A percentile compares a stretch with the other conserved stretches of the same genome.
Conservation (phyloP, 2,113 vertebrate species). For the Phalacrocorax pelagicus region DNA sequence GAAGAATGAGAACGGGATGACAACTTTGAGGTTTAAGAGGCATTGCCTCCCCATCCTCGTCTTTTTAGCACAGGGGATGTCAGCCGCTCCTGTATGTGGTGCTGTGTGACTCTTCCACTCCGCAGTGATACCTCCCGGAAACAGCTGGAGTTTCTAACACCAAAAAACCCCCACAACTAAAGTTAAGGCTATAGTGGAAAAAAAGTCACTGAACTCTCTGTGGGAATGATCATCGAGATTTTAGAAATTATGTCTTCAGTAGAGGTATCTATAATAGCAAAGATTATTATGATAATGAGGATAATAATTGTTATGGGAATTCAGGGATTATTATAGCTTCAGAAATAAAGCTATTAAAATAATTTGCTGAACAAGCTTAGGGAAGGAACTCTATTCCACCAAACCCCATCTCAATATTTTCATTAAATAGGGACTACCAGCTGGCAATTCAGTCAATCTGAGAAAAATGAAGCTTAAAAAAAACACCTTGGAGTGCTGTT, state of each 20-base stretch:
- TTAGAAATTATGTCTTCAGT: neutral
- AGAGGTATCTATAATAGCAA: neutral
- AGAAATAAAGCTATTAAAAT: neutral
- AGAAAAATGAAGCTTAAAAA: neutral
- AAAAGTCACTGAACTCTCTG: neutral
- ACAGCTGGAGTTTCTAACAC: neutral
- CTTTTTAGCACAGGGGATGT: neutral
- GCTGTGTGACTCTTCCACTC: neutral
- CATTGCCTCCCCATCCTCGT: rapidly evolving
- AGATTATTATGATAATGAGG: neutral
- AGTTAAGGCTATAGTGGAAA: neutral
- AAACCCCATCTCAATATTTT: neutral
- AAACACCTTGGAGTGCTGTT: neutral
- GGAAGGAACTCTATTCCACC: neutral
- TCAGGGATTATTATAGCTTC: neutral
- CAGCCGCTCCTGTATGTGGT: neutral
- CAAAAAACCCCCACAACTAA: neutral
- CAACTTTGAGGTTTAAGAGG: neutral
- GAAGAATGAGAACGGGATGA: neutral
- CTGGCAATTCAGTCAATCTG: neutral
- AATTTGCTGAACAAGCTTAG: neutral
- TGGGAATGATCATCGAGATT: neutral
- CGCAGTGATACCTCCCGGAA: neutral
- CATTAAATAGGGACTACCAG: neutral
- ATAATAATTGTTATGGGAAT: neutral